phyloP scores from a whole-genome alignment of 2,888 invertebrate genomes.

The Steinernema hermaphroditum region DNA sequence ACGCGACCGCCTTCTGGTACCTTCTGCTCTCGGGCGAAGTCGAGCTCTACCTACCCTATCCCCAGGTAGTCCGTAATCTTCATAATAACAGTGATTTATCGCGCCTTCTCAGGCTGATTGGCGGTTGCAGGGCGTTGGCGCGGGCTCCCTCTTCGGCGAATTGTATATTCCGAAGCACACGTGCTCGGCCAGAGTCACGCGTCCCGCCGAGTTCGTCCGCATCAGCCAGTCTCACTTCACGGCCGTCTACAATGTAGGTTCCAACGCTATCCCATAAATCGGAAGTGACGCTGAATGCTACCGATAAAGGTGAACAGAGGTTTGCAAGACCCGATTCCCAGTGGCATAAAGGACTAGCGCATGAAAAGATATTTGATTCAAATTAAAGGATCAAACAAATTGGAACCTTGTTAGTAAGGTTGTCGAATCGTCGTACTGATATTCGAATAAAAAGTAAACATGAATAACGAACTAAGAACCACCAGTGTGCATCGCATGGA shows the following conservation, averaged over 20 bases:
- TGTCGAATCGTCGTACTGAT: no score
- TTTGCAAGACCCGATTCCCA: no score
- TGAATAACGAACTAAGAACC: no score
- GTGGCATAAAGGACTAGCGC: no score
- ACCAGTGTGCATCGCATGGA: no score
- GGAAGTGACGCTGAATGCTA: no score
- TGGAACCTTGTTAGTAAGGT: no score
- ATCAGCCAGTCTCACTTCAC: slow-evolving; percentile 61
- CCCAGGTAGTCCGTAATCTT: not conserved
- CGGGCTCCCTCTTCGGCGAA: slow-evolving; percentile 62
- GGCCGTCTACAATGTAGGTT: slow-evolving; percentile 59
- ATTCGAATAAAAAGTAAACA: no score
- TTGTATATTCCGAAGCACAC: slow-evolving; percentile 52
- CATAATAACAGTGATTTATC: not conserved
- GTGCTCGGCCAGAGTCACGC: slow-evolving; percentile 58
- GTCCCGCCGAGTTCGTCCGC: slow-evolving; percentile 56
- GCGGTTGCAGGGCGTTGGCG: slow-evolving; percentile 40
- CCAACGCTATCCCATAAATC: not conserved
- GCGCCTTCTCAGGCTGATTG: slow-evolving; percentile 37
- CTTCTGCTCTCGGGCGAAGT: slow-evolving; percentile 64
- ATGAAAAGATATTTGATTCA: no score
- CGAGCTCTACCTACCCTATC: slow-evolving; percentile 50
- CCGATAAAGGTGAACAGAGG: no score
- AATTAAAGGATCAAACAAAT: no score
- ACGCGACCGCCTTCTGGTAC: slow-evolving; percentile 59